These are phyloP conservation scores for Petrocephalus zakoni DNA, from an alignment of 2,113 vertebrate genomes.

Conservation along the genomic window DNA sequence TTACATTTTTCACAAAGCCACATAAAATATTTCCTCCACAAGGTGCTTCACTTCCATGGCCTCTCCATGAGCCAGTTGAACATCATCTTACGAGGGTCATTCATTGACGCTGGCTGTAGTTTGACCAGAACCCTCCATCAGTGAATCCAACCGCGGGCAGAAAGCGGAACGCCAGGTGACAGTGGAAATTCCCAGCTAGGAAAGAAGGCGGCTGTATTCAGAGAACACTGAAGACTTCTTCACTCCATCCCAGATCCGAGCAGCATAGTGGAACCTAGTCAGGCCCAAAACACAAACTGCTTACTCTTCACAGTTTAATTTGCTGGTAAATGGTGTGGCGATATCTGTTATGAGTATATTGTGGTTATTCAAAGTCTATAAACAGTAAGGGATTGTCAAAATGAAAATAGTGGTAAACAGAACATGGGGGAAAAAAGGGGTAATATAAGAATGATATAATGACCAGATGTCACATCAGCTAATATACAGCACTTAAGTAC, in stretches of 20 bases:
- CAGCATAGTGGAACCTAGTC: conserved; percentile 82
- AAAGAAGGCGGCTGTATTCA: conserved; percentile 80
- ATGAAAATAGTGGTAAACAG: neutral
- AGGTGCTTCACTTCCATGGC: neutral
- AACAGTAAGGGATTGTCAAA: neutral
- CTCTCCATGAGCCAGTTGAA: neutral
- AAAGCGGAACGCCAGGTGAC: neutral
- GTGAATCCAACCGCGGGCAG: neutral
- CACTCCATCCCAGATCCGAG: conserved; percentile 86
- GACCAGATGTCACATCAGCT: neutral
- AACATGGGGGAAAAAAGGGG: neutral
- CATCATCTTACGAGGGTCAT: neutral
- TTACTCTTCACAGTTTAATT: neutral
- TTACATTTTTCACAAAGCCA: neutral
- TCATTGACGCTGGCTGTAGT: neutral
- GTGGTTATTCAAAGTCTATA: neutral
- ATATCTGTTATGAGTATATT: neutral
- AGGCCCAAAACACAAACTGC: neutral
- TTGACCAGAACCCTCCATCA: neutral
- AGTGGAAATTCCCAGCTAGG: conserved; percentile 40
- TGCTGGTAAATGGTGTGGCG: neutral
- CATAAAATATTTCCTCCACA: neutral
- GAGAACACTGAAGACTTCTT: conserved; percentile 83
- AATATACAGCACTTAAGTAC: neutral
- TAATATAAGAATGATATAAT: neutral